Base-by-base conservation (phyloP, 2,113 vertebrate genomes). In the Hirundichthys speculiger region DNA sequence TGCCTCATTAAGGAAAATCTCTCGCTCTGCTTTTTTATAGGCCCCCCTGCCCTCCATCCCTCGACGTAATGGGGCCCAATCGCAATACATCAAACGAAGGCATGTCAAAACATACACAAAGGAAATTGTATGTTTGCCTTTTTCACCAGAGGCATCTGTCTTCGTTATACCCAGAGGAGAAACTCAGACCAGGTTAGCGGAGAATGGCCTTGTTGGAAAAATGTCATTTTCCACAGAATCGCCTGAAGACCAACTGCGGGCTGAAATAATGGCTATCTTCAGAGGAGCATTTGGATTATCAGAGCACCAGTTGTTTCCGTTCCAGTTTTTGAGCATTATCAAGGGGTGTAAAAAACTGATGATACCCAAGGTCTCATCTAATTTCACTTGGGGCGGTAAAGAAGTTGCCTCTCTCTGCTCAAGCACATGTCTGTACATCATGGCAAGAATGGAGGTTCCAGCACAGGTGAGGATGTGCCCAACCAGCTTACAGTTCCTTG, bases 401-500 rank as follows among this genome's bases (percentile, higher is more conserved):
- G 48, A 50, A 25, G 48, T 50, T 50, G 48, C 48, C 14, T 50
- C 48, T 2, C 4, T 50, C 20, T 50, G 22, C 13, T 50, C 48
- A 2, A 24, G 48, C 5, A 50, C 48, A 15, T 50, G 48, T 24
- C 22, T 50, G 21, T 50, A 50, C 46, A 48, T 48, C 1, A 50
- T 50, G 48, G 48, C 48, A 50, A 21, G 22, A 50, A 50, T 50
- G 48, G 48, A 50, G 18, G 22, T 13, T 24, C 48, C 48, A 6
- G 22, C 48, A 50, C 11, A 24, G 48, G 22, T 50, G 14, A 50
- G 48, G n/a, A n/a, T n/a, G n/a, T n/a, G n/a, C n/a, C n/a, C n/a
- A n/a, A n/a, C n/a, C n/a, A n/a, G n/a, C n/a, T n/a, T n/a, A n/a
- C n/a, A n/a, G n/a, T n/a, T n/a, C n/a, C n/a, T n/a, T n/a, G n/a